Percentiles rank a stretch among this genome's conserved stretches.
Evolutionary conservation across 2,888 invertebrate species (phyloP).

Genomic region (Scaptomyza parva): DNA sequence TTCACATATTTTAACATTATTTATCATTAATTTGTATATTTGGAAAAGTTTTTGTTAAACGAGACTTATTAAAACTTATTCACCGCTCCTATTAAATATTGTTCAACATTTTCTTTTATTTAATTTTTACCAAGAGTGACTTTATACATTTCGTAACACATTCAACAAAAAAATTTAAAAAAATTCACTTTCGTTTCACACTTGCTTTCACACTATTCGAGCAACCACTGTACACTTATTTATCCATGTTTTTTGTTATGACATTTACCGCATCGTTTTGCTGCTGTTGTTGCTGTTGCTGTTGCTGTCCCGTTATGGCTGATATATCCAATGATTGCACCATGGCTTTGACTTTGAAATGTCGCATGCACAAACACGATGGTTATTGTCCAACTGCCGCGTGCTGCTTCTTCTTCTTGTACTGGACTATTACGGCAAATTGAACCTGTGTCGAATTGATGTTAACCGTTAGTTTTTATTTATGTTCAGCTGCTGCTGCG

Average conservation of each 20-base stretch:
- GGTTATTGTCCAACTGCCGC: constrained; percentile 6
- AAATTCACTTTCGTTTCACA: background rate
- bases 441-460: constrained; percentile 27
- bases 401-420: constrained; percentile 19
- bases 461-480: constrained; percentile 48
- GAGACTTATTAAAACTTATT: too few relatives aligned
- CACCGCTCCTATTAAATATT: too few relatives aligned
- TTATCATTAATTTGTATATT: too few relatives aligned
- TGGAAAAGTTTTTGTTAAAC: too few relatives aligned
- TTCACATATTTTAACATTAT: too few relatives aligned
- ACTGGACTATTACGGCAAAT: constrained; percentile 1
- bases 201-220: background rate
- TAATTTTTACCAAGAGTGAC: too few relatives aligned
- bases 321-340: constrained; percentile 84
- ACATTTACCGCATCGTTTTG: constrained; percentile 82
- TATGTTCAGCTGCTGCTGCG: constrained; percentile 51
- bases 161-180: background rate
- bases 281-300: constrained; percentile 29
- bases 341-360: constrained; percentile 81
- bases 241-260: constrained; percentile 31
- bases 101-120: too few relatives aligned
- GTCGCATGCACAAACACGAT: constrained; percentile 67
- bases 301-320: constrained; percentile 79
- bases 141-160: too few relatives aligned
- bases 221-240: constrained; percentile 1